These are phyloP conservation scores for Rhabditophanes sp. DNA, from an alignment of 2,888 invertebrate genomes.

Conservation along the genomic window DNA sequence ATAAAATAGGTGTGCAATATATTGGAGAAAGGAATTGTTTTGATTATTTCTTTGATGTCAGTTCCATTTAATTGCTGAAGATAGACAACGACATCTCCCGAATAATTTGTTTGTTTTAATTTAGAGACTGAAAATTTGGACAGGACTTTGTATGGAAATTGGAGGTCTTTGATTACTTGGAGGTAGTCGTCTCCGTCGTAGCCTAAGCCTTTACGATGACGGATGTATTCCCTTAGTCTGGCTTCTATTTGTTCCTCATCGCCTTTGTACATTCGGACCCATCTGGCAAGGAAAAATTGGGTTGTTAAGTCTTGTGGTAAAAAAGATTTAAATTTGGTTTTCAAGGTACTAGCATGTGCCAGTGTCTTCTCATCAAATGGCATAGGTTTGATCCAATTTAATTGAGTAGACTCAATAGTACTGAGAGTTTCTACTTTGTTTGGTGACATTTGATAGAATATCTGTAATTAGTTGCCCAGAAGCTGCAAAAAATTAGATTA, in stretches of 20 bases:
- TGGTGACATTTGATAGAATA: too few relatives aligned
- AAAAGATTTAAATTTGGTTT: conserved; percentile 5
- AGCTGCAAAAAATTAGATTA: too few relatives aligned
- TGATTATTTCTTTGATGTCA: conserved; percentile 35
- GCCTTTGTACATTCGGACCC: conserved; percentile 21
- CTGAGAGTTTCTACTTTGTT: too few relatives aligned
- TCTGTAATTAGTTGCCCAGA: too few relatives aligned
- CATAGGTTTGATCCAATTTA: too few relatives aligned
- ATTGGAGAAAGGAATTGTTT: conserved; percentile 29
- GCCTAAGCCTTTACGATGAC: conserved; percentile 14
- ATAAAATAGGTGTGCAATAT: conserved; percentile 35
- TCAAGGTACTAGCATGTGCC: too few relatives aligned
- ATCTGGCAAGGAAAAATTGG: conserved; percentile 28
- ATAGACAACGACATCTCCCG: conserved; percentile 31
- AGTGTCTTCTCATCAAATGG: too few relatives aligned
- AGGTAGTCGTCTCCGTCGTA: conserved; percentile 20
- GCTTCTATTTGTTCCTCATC: conserved; percentile 15
- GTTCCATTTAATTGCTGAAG: conserved; percentile 34
- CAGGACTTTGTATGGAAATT: too few relatives aligned
- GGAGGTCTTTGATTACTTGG: too few relatives aligned
- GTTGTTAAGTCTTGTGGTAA: conserved; percentile 21
- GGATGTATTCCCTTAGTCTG: conserved; percentile 14
- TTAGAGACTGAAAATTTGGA: conserved; percentile 32
- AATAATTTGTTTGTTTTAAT: conserved; percentile 17
- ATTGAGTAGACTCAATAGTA: too few relatives aligned